Conservation (phyloP, 1,140 invertebrate species). For the Ooceraea biroi region DNA sequence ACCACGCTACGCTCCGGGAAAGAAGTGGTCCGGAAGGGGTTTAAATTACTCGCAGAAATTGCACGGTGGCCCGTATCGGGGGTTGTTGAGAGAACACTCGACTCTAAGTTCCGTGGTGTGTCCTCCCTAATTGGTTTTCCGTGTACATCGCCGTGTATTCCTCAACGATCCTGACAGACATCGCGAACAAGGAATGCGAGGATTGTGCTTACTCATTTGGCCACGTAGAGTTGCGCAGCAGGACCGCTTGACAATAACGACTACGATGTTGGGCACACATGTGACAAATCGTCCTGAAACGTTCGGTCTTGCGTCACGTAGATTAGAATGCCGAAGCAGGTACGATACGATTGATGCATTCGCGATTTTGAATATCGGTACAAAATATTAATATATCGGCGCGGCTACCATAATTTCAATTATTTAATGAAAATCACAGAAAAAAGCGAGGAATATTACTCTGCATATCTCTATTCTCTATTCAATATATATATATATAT, state of each 20-base stretch:
- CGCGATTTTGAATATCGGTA: neutral
- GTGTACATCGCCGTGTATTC: slow-evolving; percentile 33
- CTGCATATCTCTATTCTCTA: too few species aligned
- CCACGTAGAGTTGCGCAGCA: slow-evolving; percentile 18
- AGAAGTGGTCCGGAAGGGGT: slow-evolving; percentile 7
- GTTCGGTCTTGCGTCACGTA: slow-evolving; percentile 31
- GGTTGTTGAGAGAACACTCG: slow-evolving; percentile 51
- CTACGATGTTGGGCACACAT: slow-evolving; percentile 34
- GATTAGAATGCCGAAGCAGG: slow-evolving; percentile 7
- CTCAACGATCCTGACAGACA: slow-evolving; percentile 37
- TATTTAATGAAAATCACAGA: too few species aligned
- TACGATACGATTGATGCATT: slow-evolving; percentile 4
- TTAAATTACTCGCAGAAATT: slow-evolving; percentile 53
- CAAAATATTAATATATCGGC: neutral
- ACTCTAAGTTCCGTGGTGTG: slow-evolving; percentile 42
- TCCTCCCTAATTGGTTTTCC: slow-evolving; percentile 51
- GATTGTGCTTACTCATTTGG: slow-evolving; percentile 51
- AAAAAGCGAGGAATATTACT: too few species aligned
- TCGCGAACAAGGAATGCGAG: slow-evolving; percentile 35
- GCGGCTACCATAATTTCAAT: neutral
- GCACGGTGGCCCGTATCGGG: slow-evolving; percentile 9
- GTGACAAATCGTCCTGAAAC: slow-evolving; percentile 36
- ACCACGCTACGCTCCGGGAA: neutral
- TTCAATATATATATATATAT: too few species aligned
- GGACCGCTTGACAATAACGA: slow-evolving; percentile 57